phyloP scores from a whole-genome alignment of 2,888 invertebrate species.

The Dryobota labecula region DNA sequence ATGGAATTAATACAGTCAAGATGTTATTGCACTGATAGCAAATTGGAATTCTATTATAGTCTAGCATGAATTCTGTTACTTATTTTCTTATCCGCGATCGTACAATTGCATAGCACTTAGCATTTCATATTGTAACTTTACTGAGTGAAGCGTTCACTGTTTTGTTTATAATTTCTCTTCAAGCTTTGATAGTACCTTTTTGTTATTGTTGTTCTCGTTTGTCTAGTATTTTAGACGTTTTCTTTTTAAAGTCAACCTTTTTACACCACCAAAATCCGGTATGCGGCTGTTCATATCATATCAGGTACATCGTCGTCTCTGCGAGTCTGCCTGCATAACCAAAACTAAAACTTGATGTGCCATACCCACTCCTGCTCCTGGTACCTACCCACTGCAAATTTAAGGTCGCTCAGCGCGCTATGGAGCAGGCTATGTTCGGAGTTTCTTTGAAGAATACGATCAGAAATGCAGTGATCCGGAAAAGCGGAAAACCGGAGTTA shows the following conservation, averaged over 20 bases:
- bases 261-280: background rate
- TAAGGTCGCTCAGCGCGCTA: too few relatives aligned
- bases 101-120: conserved; percentile 62
- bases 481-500: too few relatives aligned
- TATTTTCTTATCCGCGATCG: conserved; percentile 64
- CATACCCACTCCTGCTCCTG: background rate
- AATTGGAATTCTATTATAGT: conserved; percentile 68
- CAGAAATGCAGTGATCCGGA: too few relatives aligned
- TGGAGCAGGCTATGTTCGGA: too few relatives aligned
- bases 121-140: conserved; percentile 56
- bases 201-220: background rate
- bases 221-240: background rate
- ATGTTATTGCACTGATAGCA: conserved; percentile 62
- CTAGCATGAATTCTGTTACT: conserved; percentile 62
- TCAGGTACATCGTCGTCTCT: background rate
- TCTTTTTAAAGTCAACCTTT: background rate
- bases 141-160: conserved; percentile 45
- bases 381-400: too few relatives aligned
- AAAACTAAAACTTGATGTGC: background rate
- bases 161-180: conserved; percentile 51
- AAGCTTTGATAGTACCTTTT: conserved; percentile 14
- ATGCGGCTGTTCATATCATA: background rate
- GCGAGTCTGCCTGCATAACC: background rate
- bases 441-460: too few relatives aligned
- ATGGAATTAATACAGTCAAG: conserved; percentile 60